A percentile compares a stretch with the other conserved stretches of the same genome.
phyloP scores from a whole-genome alignment of 2,888 invertebrate genomes.

The Prosapia bicincta region DNA sequence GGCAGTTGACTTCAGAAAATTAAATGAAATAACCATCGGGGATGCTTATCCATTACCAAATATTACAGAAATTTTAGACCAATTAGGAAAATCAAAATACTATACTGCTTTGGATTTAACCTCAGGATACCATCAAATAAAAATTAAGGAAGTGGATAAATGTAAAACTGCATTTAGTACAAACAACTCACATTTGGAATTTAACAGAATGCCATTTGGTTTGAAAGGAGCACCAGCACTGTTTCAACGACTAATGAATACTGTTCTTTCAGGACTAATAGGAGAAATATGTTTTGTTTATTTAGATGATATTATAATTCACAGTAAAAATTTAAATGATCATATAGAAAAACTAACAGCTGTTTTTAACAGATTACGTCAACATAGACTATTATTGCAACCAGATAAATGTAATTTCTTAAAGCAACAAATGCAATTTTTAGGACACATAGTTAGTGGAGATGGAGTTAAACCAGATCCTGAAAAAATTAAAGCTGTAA shows the following conservation, averaged over 20 bases:
- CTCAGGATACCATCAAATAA: slow-evolving; percentile 17
- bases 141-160: slow-evolving; percentile 8
- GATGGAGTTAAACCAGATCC: background rate
- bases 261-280: background rate
- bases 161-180: slow-evolving; percentile 9
- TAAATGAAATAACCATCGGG: slow-evolving; percentile 13
- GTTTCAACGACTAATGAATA: slow-evolving; percentile 7
- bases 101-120: slow-evolving; percentile 11
- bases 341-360: background rate
- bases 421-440: background rate
- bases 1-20: slow-evolving; percentile 2
- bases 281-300: slow-evolving; percentile 3
- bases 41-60: slow-evolving; percentile 6
- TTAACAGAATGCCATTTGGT: slow-evolving; percentile 7
- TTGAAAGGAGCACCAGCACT: slow-evolving; percentile 2
- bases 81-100: slow-evolving; percentile 4
- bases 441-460: background rate
- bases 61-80: slow-evolving; percentile 1
- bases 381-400: background rate
- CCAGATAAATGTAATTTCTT: slow-evolving; percentile 5
- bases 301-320: slow-evolving; percentile 18
- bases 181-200: background rate
- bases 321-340: background rate
- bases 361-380: slow-evolving; percentile 10
- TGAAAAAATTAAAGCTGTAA: background rate